Base-by-base conservation (phyloP, 2,888 invertebrate species). In the Fissipunctia ypsillon region DNA sequence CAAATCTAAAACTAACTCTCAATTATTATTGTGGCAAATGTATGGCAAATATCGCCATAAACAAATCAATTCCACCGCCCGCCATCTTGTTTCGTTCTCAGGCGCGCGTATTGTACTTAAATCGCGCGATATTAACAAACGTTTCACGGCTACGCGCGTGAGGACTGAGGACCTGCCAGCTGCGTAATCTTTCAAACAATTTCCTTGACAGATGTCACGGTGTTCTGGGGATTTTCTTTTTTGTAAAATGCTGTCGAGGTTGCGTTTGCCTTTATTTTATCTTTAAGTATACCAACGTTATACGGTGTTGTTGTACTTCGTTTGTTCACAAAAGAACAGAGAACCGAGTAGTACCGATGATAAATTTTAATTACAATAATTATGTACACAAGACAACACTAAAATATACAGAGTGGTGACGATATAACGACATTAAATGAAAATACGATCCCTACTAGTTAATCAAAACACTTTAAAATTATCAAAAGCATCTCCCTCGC, bases 121-220 rank as follows among this genome's bases (percentile, higher is more conserved):
- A 78, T 79, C 25, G 61, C 45, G 52, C 31, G 69, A 66, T 56
- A 74, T 45, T 64, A 78, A 41, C 57, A 35, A 65, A 54, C 35
- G 52, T 65, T 45, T 54, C 57, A 3, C 31, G 45, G n/a, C 50
- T 48, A 16, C 35, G 43, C 45, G 28, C 56, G 76, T 52, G 28
- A 41, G 25, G 48, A 31, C 14, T n/a, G n/a, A n/a, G n/a, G n/a
- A n/a, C n/a, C n/a, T n/a, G n/a, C n/a, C n/a, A n/a, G n/a, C 48
- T 45, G 52, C 48, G 78, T 64, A 67, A 81, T 82, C 70, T 81
- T 65, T 80, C 64, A 81, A 59, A 79, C 65, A 43, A 41, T 61
- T 52, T 28, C 45, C 48, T 50, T 70, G 76, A 52, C 69, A 76
- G 38, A 28, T 66, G 81, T 75, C 63, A 52, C 31, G 14, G 52